Evolutionary conservation across 2,113 vertebrate species (phyloP).

Genomic region (Atherinomorus stipes): DNA sequence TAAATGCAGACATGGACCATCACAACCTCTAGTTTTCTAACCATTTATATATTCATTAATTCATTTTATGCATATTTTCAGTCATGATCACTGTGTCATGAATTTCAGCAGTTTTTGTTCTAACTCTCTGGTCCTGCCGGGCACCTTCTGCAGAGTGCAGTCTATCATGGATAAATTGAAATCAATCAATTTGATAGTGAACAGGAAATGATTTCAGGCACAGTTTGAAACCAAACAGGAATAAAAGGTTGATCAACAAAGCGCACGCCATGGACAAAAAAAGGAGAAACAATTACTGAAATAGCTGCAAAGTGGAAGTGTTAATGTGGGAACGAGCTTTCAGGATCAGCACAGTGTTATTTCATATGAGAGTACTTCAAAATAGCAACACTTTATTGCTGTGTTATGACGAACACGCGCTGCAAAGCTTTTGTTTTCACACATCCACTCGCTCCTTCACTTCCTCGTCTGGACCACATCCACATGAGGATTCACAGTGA

Average conservation of each 20-base stretch:
- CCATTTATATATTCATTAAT: no score
- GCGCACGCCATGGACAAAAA: not conserved
- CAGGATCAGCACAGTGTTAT: not conserved
- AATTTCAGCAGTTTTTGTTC: no score
- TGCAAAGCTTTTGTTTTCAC: slow-evolving; percentile 12
- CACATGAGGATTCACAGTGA: slow-evolving; percentile 25
- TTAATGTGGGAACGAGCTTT: slow-evolving; percentile 15
- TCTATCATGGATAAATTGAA: not conserved
- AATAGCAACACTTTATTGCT: slow-evolving; percentile 20
- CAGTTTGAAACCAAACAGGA: not conserved
- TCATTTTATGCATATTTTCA: no score
- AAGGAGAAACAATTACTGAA: no score
- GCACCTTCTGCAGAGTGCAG: not conserved
- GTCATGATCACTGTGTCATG: no score
- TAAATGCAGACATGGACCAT: no score
- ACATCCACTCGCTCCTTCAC: slow-evolving; percentile 10
- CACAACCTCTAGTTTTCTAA: no score
- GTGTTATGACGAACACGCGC: not conserved
- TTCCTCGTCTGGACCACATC: slow-evolving; percentile 13
- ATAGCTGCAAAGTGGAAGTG: not conserved
- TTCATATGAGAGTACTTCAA: slow-evolving; percentile 5
- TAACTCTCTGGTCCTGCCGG: not conserved
- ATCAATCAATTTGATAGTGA: not conserved
- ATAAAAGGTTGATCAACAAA: not conserved
- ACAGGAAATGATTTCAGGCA: not conserved